Conservation (phyloP, 2,888 invertebrate genomes). For the Patella depressa region DNA sequence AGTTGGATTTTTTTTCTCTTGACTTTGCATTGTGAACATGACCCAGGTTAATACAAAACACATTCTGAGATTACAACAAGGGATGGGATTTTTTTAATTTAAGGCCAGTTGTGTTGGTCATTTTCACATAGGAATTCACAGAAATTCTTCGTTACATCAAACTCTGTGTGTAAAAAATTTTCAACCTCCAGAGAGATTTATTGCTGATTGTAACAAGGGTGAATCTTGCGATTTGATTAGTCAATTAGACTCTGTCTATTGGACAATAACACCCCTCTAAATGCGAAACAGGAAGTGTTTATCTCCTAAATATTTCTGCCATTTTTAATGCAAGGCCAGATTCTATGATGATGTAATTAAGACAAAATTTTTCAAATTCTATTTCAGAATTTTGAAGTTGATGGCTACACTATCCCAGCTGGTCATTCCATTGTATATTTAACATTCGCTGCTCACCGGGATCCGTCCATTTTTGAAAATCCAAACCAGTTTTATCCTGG, state of each 20-base stretch:
- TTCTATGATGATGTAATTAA: not conserved
- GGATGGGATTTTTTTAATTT: too few relatives aligned
- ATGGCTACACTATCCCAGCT: conserved; percentile 53
- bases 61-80: too few relatives aligned
- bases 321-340: not conserved
- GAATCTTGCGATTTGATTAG: too few relatives aligned
- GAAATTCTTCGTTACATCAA: not conserved
- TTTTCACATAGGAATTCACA: too few relatives aligned
- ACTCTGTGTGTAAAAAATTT: not conserved
- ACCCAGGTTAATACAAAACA: too few relatives aligned
- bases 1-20: too few relatives aligned
- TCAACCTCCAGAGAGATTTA: not conserved
- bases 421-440: conserved; percentile 54
- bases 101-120: too few relatives aligned
- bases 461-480: conserved; percentile 54
- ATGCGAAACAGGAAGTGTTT: too few relatives aligned
- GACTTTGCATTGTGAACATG: too few relatives aligned
- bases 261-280: too few relatives aligned
- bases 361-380: not conserved
- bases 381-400: conserved; percentile 50
- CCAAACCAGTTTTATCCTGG: conserved; percentile 57
- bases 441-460: conserved; percentile 59
- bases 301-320: not conserved
- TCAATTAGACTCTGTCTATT: too few relatives aligned
- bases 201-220: too few relatives aligned